A percentile compares a stretch with the other conserved stretches of the same genome.
Conservation (phyloP, 2,113 vertebrate species). For the Pogona vitticeps region DNA sequence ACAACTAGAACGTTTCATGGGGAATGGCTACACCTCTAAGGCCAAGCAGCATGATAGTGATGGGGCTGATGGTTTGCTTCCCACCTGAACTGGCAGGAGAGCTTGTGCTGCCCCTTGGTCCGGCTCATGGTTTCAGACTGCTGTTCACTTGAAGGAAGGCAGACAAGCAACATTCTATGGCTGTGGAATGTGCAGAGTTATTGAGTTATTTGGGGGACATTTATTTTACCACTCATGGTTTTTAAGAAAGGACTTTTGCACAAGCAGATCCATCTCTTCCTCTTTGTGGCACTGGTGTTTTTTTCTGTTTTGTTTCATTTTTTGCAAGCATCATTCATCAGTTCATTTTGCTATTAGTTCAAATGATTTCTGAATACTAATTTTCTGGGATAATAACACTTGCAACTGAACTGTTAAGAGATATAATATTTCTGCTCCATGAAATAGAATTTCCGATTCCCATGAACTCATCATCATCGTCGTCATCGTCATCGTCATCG, state of each 20-base stretch:
- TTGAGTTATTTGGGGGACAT: neutral
- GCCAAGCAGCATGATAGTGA: too few species aligned
- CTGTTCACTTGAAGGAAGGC: neutral
- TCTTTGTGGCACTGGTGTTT: neutral
- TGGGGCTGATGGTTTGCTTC: too few species aligned
- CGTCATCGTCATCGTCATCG: too few species aligned
- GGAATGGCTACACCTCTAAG: too few species aligned
- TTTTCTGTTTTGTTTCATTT: neutral
- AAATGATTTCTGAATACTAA: neutral
- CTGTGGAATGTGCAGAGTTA: neutral
- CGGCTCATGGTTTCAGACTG: neutral
- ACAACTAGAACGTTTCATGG: too few species aligned
- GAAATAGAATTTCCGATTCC: neutral
- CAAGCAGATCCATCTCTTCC: neutral
- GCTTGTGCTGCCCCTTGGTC: too few species aligned
- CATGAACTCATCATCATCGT: too few species aligned
- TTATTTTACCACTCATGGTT: neutral
- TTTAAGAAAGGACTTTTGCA: neutral
- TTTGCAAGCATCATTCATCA: neutral
- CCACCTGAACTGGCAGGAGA: too few species aligned
- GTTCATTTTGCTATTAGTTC: neutral
- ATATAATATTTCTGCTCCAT: neutral
- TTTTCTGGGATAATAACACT: neutral
- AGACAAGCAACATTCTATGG: neutral
- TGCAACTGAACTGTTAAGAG: neutral